These are phyloP conservation scores for Neuroterus valhalla DNA, from an alignment of 1,140 invertebrate genomes.

Conservation along the genomic window DNA sequence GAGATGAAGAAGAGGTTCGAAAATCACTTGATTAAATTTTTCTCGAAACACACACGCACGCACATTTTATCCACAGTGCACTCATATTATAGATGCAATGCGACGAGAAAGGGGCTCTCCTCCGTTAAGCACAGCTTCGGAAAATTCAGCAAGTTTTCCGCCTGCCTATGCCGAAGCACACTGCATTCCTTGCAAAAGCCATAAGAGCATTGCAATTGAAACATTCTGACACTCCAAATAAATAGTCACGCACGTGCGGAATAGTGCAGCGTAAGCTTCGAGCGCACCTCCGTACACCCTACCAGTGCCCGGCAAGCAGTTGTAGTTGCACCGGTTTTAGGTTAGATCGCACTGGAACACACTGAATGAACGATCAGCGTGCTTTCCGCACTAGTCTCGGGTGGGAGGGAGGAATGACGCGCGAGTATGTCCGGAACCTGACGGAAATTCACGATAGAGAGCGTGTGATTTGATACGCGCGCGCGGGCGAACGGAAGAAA, in stretches of 20 bases:
- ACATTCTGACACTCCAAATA: constrained; percentile 14
- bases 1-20: not conserved
- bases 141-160: not conserved
- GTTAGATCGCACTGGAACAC: not conserved
- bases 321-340: not conserved
- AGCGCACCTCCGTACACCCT: constrained; percentile 5
- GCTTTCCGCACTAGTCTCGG: constrained; percentile 13
- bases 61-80: constrained; percentile 23
- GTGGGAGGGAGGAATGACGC: constrained; percentile 11
- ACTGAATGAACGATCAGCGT: constrained; percentile 22
- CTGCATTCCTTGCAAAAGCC: not conserved
- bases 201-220: not conserved
- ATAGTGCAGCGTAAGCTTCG: constrained; percentile 1
- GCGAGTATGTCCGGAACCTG: constrained; percentile 7
- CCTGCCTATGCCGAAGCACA: not conserved
- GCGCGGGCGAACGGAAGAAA: not conserved
- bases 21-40: not conserved
- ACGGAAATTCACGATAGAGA: constrained; percentile 6
- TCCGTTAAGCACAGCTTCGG: not conserved
- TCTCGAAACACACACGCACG: constrained; percentile 5
- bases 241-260: constrained; percentile 17
- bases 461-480: constrained; percentile 3
- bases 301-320: constrained; percentile 11
- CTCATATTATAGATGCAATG: constrained; percentile 16
- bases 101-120: not conserved